Conservation (phyloP, 2,797 vertebrate genomes). For the Furcifer pardalis region DNA sequence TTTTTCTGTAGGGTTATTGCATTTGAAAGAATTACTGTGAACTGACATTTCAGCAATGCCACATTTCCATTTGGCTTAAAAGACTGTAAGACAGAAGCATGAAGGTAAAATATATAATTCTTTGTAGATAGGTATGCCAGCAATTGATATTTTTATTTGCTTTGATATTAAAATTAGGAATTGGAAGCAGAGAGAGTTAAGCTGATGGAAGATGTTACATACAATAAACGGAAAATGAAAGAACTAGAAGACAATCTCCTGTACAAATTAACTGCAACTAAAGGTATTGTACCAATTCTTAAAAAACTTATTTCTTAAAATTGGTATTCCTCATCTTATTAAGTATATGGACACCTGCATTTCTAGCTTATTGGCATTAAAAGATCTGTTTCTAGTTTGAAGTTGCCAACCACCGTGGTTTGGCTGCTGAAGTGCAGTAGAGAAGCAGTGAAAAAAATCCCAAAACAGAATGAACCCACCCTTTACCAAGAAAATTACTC, state of each 20-base stretch:
- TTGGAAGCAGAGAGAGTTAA: slow-evolving; percentile 77
- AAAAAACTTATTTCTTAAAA: background rate
- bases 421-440: too few relatives aligned
- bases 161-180: slow-evolving; percentile 71
- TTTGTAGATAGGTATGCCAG: too few relatives aligned
- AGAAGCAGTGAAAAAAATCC: too few relatives aligned
- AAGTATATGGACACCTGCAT: background rate
- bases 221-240: slow-evolving; percentile 81
- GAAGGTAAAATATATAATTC: too few relatives aligned
- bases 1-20: too few relatives aligned
- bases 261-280: slow-evolving; percentile 77
- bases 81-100: too few relatives aligned
- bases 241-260: slow-evolving; percentile 82
- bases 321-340: background rate
- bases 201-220: slow-evolving; percentile 79
- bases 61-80: too few relatives aligned
- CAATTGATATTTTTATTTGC: background rate
- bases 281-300: slow-evolving; percentile 67
- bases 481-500: too few relatives aligned
- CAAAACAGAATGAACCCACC: too few relatives aligned
- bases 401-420: too few relatives aligned
- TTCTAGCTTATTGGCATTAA: background rate
- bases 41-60: too few relatives aligned
- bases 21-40: too few relatives aligned
- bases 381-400: background rate